Base-by-base conservation (phyloP, 2,797 vertebrate species). In the Cottoperca gobio region DNA sequence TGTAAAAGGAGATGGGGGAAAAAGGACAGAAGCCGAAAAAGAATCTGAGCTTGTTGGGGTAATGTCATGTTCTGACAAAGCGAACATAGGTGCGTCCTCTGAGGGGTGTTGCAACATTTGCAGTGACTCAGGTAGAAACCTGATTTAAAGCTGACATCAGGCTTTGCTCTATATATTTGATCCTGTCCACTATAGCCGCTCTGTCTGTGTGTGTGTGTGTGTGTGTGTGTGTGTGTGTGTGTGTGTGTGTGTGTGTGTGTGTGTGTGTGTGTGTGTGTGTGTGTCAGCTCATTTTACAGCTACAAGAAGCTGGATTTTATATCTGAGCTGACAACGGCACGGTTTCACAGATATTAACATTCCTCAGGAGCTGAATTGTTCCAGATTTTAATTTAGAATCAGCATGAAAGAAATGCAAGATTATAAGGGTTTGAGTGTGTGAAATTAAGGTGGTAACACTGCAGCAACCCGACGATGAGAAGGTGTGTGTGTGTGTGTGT, bases 51-150 rank as follows among this genome's bases (percentile, higher is more conserved):
- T 71, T 63, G 48, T 66, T 28, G 26, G 26, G 10, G 45, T 60
- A 17, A 48, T 23, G 58, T 70, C 73, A 24, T 71, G 70, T 70
- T 78, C 65, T 84, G 81, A 73, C 78, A 88, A 65, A 79, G 69
- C 14, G 24, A 57, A 76, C 64, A 58, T 87, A 87, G 86, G 82
- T 87, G 78, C 19, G 64, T 87, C 75, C 81, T 86, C 77, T 58
- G 66, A 78, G 70, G 58, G 73, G 59, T 54, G 79, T 64, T 75
- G 77, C 61, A 82, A 76, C 59, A 78, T 79, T 82, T 76, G 64
- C 82, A 68, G 71, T 76, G 78, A 85, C 72, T 87, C 86, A 81
- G 75, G 82, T 84, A 67, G 79, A 84, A 90, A 91, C 71, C 40
- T 81, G 84, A 93, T 89, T 83, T 50, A 31, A 59, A 55, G 78